These are phyloP conservation scores for Melopsittacus undulatus DNA, from an alignment of 2,797 vertebrate species.

Conservation along the genomic window DNA sequence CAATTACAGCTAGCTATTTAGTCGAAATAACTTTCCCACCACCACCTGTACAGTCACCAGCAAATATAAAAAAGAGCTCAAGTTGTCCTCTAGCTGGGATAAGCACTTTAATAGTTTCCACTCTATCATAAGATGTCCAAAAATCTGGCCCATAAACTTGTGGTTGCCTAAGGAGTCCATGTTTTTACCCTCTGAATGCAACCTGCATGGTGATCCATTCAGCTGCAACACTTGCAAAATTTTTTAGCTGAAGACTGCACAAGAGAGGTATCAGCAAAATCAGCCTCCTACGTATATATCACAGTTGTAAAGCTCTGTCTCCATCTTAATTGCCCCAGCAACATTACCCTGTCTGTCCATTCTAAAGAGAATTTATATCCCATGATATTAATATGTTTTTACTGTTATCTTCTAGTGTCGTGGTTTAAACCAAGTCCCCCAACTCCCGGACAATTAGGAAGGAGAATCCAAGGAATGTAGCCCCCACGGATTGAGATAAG, in stretches of 20 bases:
- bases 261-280: neutral
- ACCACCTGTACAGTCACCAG: neutral
- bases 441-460: too few species aligned
- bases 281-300: neutral
- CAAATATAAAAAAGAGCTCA: neutral
- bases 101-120: neutral
- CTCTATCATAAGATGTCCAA: neutral
- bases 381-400: slow-evolving; percentile 19
- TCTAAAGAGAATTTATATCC: neutral
- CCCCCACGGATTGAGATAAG: too few species aligned
- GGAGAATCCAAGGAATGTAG: too few species aligned
- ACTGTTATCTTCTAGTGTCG: neutral
- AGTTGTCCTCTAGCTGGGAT: neutral
- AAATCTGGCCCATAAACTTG: neutral
- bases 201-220: accelerated
- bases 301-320: neutral
- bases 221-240: neutral
- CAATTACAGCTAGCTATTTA: neutral
- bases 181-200: neutral
- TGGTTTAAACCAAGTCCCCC: too few species aligned
- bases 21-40: neutral
- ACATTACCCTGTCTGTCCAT: neutral
- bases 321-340: neutral
- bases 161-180: neutral
- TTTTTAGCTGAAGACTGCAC: neutral